These are phyloP conservation scores for Melanotaenia trifasciata DNA, from an alignment of 2,797 vertebrate species.

Conservation along the genomic window DNA sequence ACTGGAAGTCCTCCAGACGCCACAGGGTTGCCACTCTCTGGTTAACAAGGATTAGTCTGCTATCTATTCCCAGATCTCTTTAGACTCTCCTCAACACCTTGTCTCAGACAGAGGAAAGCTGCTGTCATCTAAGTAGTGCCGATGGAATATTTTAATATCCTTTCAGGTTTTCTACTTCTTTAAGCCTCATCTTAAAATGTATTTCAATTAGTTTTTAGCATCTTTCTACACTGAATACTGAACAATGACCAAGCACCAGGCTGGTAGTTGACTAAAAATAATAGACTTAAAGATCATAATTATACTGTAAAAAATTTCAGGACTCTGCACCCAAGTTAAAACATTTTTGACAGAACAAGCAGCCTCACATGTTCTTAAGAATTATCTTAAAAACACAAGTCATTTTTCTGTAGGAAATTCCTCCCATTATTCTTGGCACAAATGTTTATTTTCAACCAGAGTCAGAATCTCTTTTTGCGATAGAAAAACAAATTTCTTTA, in stretches of 20 bases:
- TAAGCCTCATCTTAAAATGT: background rate
- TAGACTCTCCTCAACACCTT: constrained; percentile 21
- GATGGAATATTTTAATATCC: background rate
- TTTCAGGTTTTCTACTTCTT: background rate
- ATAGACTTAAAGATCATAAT: background rate
- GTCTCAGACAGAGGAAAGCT: background rate
- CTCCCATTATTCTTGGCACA: too few species aligned
- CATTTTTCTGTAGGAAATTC: background rate
- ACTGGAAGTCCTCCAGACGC: constrained; percentile 45
- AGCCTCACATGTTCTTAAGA: background rate
- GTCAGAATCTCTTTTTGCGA: too few species aligned
- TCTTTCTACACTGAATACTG: background rate
- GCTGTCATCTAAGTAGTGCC: background rate
- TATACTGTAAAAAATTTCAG: background rate
- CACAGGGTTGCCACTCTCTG: constrained; percentile 52
- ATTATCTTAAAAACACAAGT: background rate
- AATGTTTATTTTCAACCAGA: too few species aligned
- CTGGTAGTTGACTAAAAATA: background rate
- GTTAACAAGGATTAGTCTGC: constrained; percentile 38
- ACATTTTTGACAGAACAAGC: background rate
- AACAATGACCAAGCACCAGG: background rate
- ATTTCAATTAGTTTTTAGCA: background rate
- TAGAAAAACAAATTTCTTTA: background rate
- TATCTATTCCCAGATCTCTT: constrained; percentile 17
- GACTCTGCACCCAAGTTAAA: background rate